Conservation (phyloP, 2,888 invertebrate genomes). For the Drosophila quinaria region DNA sequence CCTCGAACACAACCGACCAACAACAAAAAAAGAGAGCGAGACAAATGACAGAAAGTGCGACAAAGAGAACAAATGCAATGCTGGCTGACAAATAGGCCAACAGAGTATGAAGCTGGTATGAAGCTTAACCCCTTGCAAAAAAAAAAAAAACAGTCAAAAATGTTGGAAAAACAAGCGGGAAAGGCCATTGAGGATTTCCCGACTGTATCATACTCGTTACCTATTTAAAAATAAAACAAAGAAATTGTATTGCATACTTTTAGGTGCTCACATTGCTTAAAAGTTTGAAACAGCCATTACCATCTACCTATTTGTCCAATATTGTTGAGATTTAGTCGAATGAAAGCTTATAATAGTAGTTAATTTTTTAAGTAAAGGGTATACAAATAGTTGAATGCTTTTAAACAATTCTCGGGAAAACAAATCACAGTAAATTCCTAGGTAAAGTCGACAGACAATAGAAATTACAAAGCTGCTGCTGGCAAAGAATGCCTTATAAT, state of each 20-base stretch:
- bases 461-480: slow-evolving; percentile 5
- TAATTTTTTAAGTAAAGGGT: too few species aligned
- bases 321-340: too few species aligned
- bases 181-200: too few species aligned
- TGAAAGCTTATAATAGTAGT: too few species aligned
- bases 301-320: too few species aligned
- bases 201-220: too few species aligned
- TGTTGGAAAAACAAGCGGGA: background rate
- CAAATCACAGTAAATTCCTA: slow-evolving; percentile 13
- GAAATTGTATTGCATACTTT: too few species aligned
- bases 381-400: background rate
- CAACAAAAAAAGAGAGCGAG: too few species aligned
- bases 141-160: background rate
- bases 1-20: slow-evolving; percentile 1
- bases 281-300: too few species aligned
- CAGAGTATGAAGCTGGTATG: slow-evolving; percentile 6
- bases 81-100: slow-evolving; percentile 56
- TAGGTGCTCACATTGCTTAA: too few species aligned
- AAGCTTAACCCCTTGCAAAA: slow-evolving; percentile 35
- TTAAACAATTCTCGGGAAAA: slow-evolving; percentile 5
- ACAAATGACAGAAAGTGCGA: slow-evolving; percentile 2
- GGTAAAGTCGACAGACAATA: background rate
- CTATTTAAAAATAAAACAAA: too few species aligned
- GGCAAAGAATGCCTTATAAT: slow-evolving; percentile 1
- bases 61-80: slow-evolving; percentile 37